Conservation (phyloP, 1,140 invertebrate genomes). For the Drosophila simulans region DNA sequence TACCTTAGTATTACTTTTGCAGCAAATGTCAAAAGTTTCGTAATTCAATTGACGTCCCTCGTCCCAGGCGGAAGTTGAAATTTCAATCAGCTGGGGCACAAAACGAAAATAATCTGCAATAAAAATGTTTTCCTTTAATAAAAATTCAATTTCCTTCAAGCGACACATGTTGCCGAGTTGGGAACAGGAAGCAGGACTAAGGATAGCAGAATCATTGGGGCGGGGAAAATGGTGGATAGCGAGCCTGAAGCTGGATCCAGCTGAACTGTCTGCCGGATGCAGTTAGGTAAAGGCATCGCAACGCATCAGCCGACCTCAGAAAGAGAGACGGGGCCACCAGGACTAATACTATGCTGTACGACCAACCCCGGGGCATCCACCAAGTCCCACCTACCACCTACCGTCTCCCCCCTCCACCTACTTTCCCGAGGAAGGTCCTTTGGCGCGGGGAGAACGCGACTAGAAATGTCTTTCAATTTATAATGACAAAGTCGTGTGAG, state of each 20-base stretch:
- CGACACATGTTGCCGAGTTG: constrained; percentile 75
- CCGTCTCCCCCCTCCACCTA: too few species aligned
- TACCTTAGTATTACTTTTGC: constrained; percentile 18
- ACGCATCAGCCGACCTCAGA: constrained; percentile 44
- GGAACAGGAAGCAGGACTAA: constrained; percentile 47
- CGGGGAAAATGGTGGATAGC: constrained; percentile 6
- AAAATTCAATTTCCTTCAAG: constrained; percentile 83
- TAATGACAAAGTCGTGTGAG: constrained; percentile 69
- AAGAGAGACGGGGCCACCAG: constrained; percentile 6
- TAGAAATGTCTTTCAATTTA: constrained; percentile 80
- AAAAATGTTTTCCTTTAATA: constrained; percentile 84
- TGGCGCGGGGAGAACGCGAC: constrained; percentile 41
- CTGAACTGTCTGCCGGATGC: constrained; percentile 66
- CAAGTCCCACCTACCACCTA: background rate
- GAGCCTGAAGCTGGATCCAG: constrained; percentile 34
- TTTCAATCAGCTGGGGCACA: constrained; percentile 69
- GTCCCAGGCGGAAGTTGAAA: constrained; percentile 64
- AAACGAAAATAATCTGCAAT: constrained; percentile 83
- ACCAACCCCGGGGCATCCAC: constrained; percentile 9
- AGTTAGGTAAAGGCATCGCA: constrained; percentile 72
- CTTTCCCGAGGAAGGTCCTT: constrained; percentile 21
- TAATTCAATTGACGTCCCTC: constrained; percentile 67
- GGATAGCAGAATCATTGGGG: background rate
- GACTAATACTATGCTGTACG: constrained; percentile 13
- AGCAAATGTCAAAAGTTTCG: constrained; percentile 51